These are phyloP conservation scores for Scophthalmus maximus DNA, from an alignment of 2,113 vertebrate genomes.

Conservation along the genomic window DNA sequence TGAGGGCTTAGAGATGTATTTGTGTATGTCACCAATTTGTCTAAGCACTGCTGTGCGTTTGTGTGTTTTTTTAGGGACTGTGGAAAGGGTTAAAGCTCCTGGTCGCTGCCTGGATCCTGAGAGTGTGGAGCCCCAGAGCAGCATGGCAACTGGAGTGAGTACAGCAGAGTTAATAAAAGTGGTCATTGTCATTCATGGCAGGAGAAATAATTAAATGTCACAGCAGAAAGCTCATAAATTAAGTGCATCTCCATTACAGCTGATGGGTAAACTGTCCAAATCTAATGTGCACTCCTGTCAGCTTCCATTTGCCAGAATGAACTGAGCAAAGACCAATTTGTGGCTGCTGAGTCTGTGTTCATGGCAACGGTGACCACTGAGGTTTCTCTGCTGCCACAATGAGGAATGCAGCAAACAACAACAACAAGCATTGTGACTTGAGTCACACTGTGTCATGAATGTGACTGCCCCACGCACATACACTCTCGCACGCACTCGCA, in stretches of 20 bases:
- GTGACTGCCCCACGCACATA: conserved; percentile 26
- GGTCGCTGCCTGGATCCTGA: conserved; percentile 57
- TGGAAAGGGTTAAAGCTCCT: conserved; percentile 61
- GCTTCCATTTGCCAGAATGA: conserved; percentile 41
- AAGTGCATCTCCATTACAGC: not conserved
- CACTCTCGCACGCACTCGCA: conserved; percentile 21
- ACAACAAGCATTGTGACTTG: conserved; percentile 50
- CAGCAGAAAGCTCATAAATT: not conserved
- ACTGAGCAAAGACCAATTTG: conserved; percentile 33
- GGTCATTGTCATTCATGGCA: not conserved
- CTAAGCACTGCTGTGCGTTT: not conserved
- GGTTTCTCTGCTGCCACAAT: conserved; percentile 54
- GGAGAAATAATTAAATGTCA: conserved; percentile 7
- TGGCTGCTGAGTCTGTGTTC: conserved; percentile 43
- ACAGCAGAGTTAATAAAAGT: conserved; percentile 13
- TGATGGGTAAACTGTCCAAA: not conserved
- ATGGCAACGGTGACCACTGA: conserved; percentile 41
- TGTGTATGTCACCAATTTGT: not conserved
- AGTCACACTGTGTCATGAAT: conserved; percentile 45
- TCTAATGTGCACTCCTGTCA: conserved; percentile 17
- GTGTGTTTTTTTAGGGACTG: conserved; percentile 50
- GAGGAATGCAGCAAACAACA: conserved; percentile 70
- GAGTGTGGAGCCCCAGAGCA: conserved; percentile 64
- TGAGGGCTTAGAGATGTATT: not conserved
- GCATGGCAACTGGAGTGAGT: conserved; percentile 75